phyloP scores from a whole-genome alignment of 2,113 vertebrate genomes.

The Galbula dea region DNA sequence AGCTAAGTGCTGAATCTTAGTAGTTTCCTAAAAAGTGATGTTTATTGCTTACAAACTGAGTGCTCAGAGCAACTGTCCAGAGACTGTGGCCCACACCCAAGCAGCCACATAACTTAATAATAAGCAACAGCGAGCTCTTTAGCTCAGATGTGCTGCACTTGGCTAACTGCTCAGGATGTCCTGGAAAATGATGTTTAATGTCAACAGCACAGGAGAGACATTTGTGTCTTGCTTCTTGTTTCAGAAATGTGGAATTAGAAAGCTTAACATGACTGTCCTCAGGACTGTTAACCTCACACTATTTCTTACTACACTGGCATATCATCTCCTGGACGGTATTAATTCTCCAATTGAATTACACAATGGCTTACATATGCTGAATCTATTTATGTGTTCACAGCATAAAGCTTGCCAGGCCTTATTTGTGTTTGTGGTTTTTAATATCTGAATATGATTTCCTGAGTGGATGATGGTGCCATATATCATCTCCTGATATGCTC shows the following conservation, averaged over 20 bases:
- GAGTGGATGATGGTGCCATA: not conserved
- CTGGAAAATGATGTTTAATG: not conserved
- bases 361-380: not conserved
- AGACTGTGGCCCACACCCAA: not conserved
- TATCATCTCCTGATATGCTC: not conserved
- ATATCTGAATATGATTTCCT: constrained; percentile 10
- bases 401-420: not conserved
- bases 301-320: not conserved
- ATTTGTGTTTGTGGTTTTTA: constrained; percentile 40
- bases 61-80: not conserved
- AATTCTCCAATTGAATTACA: not conserved
- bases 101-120: not conserved
- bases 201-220: not conserved
- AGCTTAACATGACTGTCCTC: not conserved
- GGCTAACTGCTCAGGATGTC: not conserved
- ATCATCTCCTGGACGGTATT: not conserved
- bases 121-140: not conserved
- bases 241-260: not conserved
- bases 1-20: not conserved
- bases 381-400: not conserved
- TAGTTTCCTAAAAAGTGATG: not conserved
- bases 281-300: not conserved
- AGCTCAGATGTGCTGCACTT: not conserved
- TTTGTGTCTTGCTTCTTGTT: not conserved
- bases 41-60: not conserved